phyloP scores from a whole-genome alignment of 2,113 vertebrate genomes.

The Cavia porcellus region DNA sequence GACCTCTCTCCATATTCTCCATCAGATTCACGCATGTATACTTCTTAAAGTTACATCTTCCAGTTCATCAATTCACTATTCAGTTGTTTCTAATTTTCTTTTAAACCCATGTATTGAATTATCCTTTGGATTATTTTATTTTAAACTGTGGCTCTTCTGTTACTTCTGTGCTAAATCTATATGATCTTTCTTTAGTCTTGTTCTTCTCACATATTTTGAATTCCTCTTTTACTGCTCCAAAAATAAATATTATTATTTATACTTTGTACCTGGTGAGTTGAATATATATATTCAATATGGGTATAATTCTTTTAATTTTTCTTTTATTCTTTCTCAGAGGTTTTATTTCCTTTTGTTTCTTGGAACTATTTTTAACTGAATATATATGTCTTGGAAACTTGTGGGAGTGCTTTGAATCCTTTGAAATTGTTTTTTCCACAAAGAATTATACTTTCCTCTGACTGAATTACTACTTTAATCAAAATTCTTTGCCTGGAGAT shows the following conservation, averaged over 20 bases:
- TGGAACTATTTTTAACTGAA: background rate
- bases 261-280: background rate
- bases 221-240: background rate
- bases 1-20: background rate
- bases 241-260: constrained; percentile 2
- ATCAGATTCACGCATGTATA: background rate
- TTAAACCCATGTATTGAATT: background rate
- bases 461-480: constrained; percentile 49
- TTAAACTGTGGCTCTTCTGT: background rate
- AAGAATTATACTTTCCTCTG: constrained; percentile 45
- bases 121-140: constrained; percentile 29
- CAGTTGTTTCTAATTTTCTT: background rate
- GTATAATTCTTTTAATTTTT: background rate
- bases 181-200: background rate
- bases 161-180: background rate
- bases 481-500: constrained; percentile 16
- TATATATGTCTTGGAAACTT: constrained; percentile 31
- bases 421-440: constrained; percentile 58
- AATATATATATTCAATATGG: background rate
- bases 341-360: constrained; percentile 32
- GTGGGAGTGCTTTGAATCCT: constrained; percentile 28
- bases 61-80: background rate
- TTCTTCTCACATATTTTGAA: constrained; percentile 19
- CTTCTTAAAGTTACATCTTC: background rate
- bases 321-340: background rate